A percentile compares a stretch with the other conserved stretches of the same genome.
Conservation (phyloP, 2,888 invertebrate genomes). For the Mimas tiliae region DNA sequence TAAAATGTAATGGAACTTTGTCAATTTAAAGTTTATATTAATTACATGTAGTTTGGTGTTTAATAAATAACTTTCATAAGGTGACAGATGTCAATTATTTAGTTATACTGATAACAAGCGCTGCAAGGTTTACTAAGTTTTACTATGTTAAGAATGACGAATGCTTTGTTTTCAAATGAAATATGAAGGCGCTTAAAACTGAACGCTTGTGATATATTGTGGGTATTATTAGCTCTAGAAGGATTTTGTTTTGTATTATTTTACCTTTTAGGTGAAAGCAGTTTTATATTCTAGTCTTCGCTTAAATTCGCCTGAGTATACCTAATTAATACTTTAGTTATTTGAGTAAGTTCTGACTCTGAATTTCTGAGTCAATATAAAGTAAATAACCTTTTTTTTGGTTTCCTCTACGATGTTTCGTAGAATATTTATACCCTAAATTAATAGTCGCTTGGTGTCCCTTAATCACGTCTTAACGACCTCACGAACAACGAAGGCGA, state of each 20-base stretch:
- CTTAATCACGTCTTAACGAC: too few relatives aligned
- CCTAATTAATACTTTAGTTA: neutral
- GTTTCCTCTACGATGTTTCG: too few relatives aligned
- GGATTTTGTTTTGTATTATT: neutral
- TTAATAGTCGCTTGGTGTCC: too few relatives aligned
- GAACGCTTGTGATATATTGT: neutral
- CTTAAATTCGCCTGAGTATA: neutral
- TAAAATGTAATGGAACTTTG: slow-evolving; percentile 9
- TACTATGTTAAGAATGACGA: slow-evolving; percentile 15
- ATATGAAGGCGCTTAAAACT: slow-evolving; percentile 12
- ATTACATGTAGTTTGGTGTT: slow-evolving; percentile 6
- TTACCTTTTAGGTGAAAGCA: neutral
- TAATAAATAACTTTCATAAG: neutral
- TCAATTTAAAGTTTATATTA: slow-evolving; percentile 20
- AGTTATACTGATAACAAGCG: slow-evolving; percentile 5
- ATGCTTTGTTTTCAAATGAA: slow-evolving; percentile 7
- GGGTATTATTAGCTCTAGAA: neutral
- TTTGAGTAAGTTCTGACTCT: too few relatives aligned
- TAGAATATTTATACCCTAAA: too few relatives aligned
- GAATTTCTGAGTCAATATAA: too few relatives aligned
- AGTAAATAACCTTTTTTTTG: too few relatives aligned
- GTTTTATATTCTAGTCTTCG: neutral
- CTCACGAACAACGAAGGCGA: too few relatives aligned
- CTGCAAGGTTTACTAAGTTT: neutral
- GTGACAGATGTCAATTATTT: slow-evolving; percentile 10